Evolutionary conservation across 1,140 invertebrate genomes (phyloP), one percentile per base, ranked within the genome.

Genomic region (Lucilia sericata): DNA sequence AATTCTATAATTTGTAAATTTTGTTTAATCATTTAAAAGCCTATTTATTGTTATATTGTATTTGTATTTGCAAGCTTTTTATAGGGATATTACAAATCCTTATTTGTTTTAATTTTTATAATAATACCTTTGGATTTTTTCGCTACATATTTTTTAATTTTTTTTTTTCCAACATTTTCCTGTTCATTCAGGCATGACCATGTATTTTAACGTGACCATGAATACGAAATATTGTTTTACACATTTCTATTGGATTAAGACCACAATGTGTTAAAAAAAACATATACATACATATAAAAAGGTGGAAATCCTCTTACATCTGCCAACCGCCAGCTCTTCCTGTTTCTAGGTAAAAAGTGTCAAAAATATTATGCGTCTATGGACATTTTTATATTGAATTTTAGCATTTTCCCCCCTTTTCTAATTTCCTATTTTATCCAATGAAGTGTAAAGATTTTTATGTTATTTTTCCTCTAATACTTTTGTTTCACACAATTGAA

Each of bases 151-250:
- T 30, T 30, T 49, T 5, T 12, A 55, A n/a, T n/a, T n/a, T n/a
- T n/a, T n/a, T n/a, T n/a, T n/a, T n/a, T n/a, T n/a, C n/a, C n/a
- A n/a, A 55, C 19, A 70, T 70, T 70, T 55, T 21, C 9, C n/a
- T 70, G 65, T 70, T 70, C 65, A 70, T 25, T 70, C 65, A 70
- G 17, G 21, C 65, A 70, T 70, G 65, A 70, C 65, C 65, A 70
- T 70, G 65, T 21, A 70, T 70, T 70, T 12, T 70, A 70, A 70
- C 65, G 19, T 70, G 65, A 70, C 65, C 65, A 70, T 21, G 65
- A 70, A 70, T 30, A 30, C 25, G 3, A 30, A 30, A 30, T 30
- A 55, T 14, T 55, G 8, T 70, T 21, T 8, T 70, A 25, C 12
- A 10, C n/a, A n/a, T 30, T 12, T 9, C 49, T 49, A 49, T 49